Evolutionary conservation across 1,140 invertebrate genomes (phyloP), one percentile per base, ranked within the genome.

Genomic region (Tetramorium alpestre): DNA sequence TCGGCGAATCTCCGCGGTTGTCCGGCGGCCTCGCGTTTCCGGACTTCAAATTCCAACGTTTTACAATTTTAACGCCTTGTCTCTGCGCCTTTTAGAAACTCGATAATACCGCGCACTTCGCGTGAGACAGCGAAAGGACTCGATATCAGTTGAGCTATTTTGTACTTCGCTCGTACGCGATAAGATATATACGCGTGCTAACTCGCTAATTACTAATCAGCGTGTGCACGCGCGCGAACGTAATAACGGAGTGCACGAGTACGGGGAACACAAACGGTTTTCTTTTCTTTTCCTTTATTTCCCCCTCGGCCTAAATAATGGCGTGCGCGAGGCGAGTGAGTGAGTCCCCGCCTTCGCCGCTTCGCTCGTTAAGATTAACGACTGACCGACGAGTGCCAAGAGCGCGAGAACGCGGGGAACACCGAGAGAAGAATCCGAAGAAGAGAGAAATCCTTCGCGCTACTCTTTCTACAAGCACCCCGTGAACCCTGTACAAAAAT

Each of bases 281-380:
- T 47, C 41, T 47, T 33, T 47, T 60, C 25, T 75, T 58, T 11
- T n/a, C 7, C 11, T 11, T 60, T 47, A 60, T 22, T 5, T 1
- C 41, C 22, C 16, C 16, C 60, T 47, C 22, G 18, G 67, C 11
- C 54, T 84, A 60, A 76, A 85, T 87, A 77, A 84, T 72, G 49
- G 47, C 76, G 73, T 25, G 73, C 76, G 81, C 76, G n/a, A 51
- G 33, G 62, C 58, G 22, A 60, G 47, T 54, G 76, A 49, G n/a
- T n/a, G 64, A 16, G 56, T 60, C 67, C 67, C 85, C 85, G 77
- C 65, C 85, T 60, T 62, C 69, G 67, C 70, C 77, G 84, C 69
- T 62, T 41, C 76, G 81, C 86, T 88, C 70, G 81, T 89, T 88
- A 86, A 89, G 88, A 89, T 89, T 89, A 88, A 90, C 89, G 87